Evolutionary conservation across 2,113 vertebrate genomes (phyloP).

Genomic region (Burhinus bistriatus): DNA sequence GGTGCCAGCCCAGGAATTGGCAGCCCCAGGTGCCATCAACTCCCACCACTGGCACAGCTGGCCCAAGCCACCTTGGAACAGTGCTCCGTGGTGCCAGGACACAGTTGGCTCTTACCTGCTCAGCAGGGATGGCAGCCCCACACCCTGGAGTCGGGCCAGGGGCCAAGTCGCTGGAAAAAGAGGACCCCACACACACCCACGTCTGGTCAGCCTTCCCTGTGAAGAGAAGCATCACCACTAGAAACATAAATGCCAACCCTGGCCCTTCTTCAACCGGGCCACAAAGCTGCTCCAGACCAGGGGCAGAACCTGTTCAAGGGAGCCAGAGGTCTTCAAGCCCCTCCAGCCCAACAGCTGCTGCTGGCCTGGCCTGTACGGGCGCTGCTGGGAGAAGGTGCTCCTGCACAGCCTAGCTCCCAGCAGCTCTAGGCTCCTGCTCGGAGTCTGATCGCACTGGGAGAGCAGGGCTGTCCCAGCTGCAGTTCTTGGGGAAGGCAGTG

Average conservation of each 20-base stretch:
- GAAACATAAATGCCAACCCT: not conserved
- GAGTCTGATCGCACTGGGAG: not conserved
- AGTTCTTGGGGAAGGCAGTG: not conserved
- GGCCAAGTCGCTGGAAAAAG: not conserved
- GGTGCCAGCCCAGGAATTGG: not conserved
- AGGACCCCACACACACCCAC: rapidly evolving
- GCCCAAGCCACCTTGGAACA: not conserved
- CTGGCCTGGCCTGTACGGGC: not conserved
- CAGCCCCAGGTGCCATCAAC: not conserved
- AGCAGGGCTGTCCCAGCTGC: not conserved
- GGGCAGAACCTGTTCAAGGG: not conserved
- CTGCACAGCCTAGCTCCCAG: not conserved
- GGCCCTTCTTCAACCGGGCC: not conserved
- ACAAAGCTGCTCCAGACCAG: not conserved
- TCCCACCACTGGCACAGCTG: not conserved
- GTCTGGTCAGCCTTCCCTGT: not conserved
- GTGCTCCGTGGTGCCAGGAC: not conserved
- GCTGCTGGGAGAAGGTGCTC: not conserved
- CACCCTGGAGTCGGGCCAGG: not conserved
- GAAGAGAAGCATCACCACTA: not conserved
- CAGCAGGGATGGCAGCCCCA: not conserved
- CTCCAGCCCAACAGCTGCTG: not conserved
- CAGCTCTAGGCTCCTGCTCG: not conserved
- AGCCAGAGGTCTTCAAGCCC: not conserved
- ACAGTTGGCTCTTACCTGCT: not conserved